A percentile compares a stretch with the other conserved stretches of the same genome.
These are phyloP conservation scores for Diacarnus erythraeanus DNA, from an alignment of 37 sponge, comb jelly and placozoan genomes.

Conservation along the genomic window DNA sequence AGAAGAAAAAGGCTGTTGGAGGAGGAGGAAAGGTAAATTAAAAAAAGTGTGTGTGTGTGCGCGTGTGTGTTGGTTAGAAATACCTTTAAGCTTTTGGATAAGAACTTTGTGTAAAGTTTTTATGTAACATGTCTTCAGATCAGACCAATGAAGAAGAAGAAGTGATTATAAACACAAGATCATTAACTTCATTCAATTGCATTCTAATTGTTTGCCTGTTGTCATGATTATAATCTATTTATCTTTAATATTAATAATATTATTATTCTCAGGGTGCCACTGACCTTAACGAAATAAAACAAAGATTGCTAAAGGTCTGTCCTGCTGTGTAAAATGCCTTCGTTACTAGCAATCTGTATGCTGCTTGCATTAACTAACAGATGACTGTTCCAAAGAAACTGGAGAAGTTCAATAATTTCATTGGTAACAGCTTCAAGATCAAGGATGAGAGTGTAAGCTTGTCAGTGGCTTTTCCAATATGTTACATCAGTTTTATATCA, in stretches of 20 bases:
- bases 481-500: no score
- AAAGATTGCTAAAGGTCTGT: constrained; percentile 50
- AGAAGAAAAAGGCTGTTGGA: constrained; percentile 14
- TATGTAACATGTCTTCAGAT: background rate
- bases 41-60: no score
- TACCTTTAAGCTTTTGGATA: background rate
- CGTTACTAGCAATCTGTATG: background rate
- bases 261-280: background rate
- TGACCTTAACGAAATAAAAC: constrained; percentile 48
- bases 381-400: constrained; percentile 76
- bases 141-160: no score
- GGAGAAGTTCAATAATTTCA: constrained; percentile 76
- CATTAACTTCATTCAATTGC: no score
- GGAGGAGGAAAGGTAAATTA: background rate
- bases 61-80: no score
- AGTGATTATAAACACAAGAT: no score
- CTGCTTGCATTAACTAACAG: no score
- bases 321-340: no score
- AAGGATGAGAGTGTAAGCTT: constrained; percentile 53
- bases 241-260: background rate
- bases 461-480: background rate
- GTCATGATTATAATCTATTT: no score
- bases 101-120: background rate
- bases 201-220: no score
- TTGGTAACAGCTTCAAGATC: constrained; percentile 66